Percentiles rank a stretch among this genome's conserved stretches.
Evolutionary conservation across 2,113 vertebrate species (phyloP).

Genomic region (Vulpes lagopus): DNA sequence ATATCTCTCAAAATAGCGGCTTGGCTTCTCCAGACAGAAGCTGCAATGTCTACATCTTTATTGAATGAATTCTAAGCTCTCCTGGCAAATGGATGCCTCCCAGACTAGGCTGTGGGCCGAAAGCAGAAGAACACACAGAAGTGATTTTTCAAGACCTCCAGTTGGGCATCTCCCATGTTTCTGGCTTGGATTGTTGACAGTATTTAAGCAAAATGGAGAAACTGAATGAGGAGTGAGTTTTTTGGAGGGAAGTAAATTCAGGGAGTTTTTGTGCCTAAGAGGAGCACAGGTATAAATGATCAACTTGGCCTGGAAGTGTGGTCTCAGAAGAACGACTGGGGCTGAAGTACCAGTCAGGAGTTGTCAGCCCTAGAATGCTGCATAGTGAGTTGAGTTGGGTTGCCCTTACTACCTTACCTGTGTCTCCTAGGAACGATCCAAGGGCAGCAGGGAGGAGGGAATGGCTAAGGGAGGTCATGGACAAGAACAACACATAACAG

Average conservation of each 20-base stretch:
- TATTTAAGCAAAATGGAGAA: neutral
- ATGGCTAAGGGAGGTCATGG: neutral
- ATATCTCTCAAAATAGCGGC: neutral
- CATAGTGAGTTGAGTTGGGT: neutral
- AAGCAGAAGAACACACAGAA: no score
- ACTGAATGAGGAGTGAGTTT: neutral
- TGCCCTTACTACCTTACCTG: neutral
- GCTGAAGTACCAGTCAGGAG: neutral
- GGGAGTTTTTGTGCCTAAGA: neutral
- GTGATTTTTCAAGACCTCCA: neutral
- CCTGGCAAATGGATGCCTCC: neutral
- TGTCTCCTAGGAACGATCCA: neutral
- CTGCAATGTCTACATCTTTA: neutral
- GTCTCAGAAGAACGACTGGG: neutral
- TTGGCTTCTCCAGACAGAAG: neutral
- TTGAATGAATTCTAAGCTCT: neutral
- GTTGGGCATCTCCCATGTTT: neutral
- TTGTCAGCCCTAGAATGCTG: neutral
- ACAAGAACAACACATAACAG: neutral
- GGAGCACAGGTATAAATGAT: neutral
- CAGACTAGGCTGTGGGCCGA: neutral
- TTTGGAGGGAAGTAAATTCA: neutral
- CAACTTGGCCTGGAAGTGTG: neutral
- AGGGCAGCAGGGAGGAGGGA: neutral
- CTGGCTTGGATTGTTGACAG: neutral